Base-by-base conservation (phyloP, 2,888 invertebrate species). In the Drosophila hamatofila region DNA sequence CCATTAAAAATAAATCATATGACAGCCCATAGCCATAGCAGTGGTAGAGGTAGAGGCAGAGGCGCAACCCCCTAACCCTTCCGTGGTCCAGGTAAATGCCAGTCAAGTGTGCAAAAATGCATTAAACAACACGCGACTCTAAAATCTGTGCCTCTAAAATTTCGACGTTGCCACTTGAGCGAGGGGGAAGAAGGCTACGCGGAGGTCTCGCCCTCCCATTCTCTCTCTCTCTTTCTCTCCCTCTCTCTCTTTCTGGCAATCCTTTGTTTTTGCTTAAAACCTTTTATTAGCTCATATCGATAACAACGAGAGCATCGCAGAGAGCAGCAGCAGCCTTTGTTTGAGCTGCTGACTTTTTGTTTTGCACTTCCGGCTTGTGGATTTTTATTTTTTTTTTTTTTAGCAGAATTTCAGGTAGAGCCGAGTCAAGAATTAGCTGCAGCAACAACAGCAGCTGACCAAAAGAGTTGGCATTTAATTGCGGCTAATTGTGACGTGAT, bases 101-200 rank as follows among this genome's bases (percentile, higher is more conserved):
- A 87, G 88, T 87, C 86, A 88, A 88, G 87, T 87, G 88, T 88
- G 87, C 86, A 84, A 87, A 87, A 87, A 72, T 83, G 83, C 83
- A 85, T 86, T 83, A 82, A 87, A 75, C 79, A 83, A 80, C 87
- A 83, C 84, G 84, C 85, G 81, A 82, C 82, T 81, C 14, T 46
- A 72, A 76, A 69, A 63, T 74, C 55, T 61, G 39, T 57, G 61
- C 18, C 66, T 57, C 55, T 7, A 30, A 61, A 72, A 61, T 39
- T 51, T 56, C 61, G 37, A 42, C 18, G 61, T 60, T 65, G 67
- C 69, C 86, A 84, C 81, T 85, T 78, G 69, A 82, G 48, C 14
- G 56, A 42, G 57, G 59, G 33, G 41, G 41, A 48, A 55, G 35
- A 44, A 41, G 58, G 48, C 62, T 21, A n/a, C n/a, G n/a, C n/a